A percentile compares a stretch with the other conserved stretches of the same genome.
Evolutionary conservation across 1,140 invertebrate species (phyloP).

Genomic region (Diorhabda sublineata): DNA sequence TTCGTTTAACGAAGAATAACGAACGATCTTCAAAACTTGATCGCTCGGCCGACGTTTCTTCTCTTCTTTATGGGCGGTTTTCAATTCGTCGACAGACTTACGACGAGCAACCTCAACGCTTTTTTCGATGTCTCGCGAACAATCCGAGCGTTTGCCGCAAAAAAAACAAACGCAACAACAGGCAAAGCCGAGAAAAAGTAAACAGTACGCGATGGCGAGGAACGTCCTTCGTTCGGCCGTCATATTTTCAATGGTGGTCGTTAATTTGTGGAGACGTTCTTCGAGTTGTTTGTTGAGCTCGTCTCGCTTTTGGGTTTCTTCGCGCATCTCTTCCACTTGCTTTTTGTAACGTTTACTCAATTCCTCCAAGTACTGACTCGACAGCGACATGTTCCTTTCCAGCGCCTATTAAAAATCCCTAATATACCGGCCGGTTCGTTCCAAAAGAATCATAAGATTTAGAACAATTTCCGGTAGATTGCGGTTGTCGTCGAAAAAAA

Average conservation of each 20-base stretch:
- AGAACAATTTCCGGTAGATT: no score
- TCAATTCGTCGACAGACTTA: slow-evolving; percentile 58
- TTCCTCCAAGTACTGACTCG: slow-evolving; percentile 92
- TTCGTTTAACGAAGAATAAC: slow-evolving; percentile 39
- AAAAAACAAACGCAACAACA: slow-evolving; percentile 47
- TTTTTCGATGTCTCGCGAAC: slow-evolving; percentile 46
- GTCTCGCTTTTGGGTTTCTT: slow-evolving; percentile 65
- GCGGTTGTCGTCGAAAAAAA: no score
- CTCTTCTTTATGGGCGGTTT: slow-evolving; percentile 42
- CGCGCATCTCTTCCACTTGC: slow-evolving; percentile 91
- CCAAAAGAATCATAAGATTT: no score
- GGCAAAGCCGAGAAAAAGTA: slow-evolving; percentile 35
- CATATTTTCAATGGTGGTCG: slow-evolving; percentile 53
- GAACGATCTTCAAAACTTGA: slow-evolving; percentile 65
- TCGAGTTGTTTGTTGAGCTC: slow-evolving; percentile 66
- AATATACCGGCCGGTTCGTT: no score
- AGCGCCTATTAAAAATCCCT: slow-evolving; percentile 60
- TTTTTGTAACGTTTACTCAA: slow-evolving; percentile 90
- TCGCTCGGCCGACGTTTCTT: slow-evolving; percentile 70
- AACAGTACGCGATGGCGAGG: slow-evolving; percentile 57
- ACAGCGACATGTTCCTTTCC: slow-evolving; percentile 94
- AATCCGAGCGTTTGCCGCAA: slow-evolving; percentile 35
- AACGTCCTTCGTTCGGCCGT: slow-evolving; percentile 63
- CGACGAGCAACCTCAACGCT: slow-evolving; percentile 46
- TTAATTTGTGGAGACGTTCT: slow-evolving; percentile 60